phyloP scores from a whole-genome alignment of 1,140 invertebrate genomes.

The Adelges cooleyi region DNA sequence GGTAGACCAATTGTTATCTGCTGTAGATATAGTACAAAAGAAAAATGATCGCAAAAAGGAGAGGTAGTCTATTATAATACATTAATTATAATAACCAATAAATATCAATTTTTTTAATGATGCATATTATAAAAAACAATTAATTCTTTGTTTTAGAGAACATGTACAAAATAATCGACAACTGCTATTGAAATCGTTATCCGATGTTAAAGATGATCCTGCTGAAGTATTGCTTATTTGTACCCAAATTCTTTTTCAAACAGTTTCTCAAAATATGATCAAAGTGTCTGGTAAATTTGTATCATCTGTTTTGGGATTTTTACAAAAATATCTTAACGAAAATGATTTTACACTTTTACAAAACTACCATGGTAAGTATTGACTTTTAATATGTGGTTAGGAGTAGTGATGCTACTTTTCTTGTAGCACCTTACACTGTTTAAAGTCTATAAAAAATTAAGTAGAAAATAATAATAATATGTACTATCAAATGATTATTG shows the following conservation, averaged over 20 bases:
- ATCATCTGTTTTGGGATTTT: slow-evolving; percentile 58
- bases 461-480: no score
- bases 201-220: slow-evolving; percentile 63
- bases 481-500: no score
- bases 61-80: slow-evolving; percentile 40
- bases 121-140: slow-evolving; percentile 1
- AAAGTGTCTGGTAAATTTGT: slow-evolving; percentile 87
- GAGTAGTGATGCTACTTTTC: no score
- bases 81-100: slow-evolving; percentile 68
- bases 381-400: no score
- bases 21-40: slow-evolving; percentile 64
- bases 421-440: no score
- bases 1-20: slow-evolving; percentile 56
- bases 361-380: slow-evolving; percentile 61
- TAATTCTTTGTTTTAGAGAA: no score
- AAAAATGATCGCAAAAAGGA: slow-evolving; percentile 84
- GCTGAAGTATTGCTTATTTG: slow-evolving; percentile 74
- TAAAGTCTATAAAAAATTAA: no score
- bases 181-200: slow-evolving; percentile 41
- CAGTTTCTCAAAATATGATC: slow-evolving; percentile 64
- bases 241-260: slow-evolving; percentile 68
- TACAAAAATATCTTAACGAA: slow-evolving; percentile 54
- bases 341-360: slow-evolving; percentile 51
- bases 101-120: slow-evolving; percentile 42
- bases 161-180: slow-evolving; percentile 21